phyloP scores from a whole-genome alignment of 2,797 vertebrate species.

The Odontamblyopus lacepedii region DNA sequence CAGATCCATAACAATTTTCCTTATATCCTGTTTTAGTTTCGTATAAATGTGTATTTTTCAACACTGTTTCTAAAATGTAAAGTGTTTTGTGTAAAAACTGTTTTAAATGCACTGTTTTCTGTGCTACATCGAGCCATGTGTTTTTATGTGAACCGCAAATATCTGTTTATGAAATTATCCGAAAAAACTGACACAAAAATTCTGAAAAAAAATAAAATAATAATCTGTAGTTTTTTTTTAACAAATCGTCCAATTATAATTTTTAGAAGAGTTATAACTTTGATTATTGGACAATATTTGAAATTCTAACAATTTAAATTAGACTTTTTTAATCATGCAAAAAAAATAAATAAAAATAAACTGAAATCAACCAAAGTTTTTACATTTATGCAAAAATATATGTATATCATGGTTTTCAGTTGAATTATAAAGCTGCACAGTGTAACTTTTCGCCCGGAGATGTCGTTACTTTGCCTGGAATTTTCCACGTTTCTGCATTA shows the following conservation, averaged over 20 bases:
- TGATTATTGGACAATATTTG: neutral
- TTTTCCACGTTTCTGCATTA: too few species aligned
- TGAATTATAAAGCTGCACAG: neutral
- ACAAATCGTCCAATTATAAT: neutral
- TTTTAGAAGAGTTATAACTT: neutral
- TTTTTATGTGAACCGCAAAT: neutral
- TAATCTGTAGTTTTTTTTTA: neutral
- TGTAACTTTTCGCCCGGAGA: too few species aligned
- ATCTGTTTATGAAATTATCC: neutral
- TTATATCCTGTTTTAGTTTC: too few species aligned
- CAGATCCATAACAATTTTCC: too few species aligned
- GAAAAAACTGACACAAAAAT: neutral
- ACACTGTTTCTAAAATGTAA: neutral
- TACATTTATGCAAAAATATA: neutral
- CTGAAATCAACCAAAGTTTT: neutral
- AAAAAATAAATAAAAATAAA: neutral
- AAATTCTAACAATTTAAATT: neutral
- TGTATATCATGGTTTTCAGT: neutral
- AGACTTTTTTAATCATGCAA: neutral
- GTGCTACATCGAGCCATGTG: neutral
- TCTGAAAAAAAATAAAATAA: neutral
- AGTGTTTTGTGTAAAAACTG: neutral
- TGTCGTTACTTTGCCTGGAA: too few species aligned
- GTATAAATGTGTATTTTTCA: neutral
- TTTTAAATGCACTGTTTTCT: neutral